phyloP scores from a whole-genome alignment of 2,888 invertebrate genomes.

The Pristionchus exspectatus region DNA sequence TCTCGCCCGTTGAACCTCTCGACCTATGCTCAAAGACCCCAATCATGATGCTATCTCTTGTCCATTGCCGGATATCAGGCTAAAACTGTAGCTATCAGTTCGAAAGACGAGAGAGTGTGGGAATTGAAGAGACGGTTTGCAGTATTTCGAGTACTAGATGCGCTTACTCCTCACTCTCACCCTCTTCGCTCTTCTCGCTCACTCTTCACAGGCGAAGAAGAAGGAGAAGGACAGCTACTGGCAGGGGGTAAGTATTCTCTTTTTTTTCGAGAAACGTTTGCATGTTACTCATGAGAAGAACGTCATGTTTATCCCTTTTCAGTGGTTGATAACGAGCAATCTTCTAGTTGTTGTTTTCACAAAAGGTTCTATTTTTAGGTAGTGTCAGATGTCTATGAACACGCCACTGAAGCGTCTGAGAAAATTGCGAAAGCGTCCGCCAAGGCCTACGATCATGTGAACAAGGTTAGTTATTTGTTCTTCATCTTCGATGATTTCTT shows the following conservation, averaged over 20 bases:
- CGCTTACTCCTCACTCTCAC: neutral
- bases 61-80: too few species aligned
- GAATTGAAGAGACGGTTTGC: too few species aligned
- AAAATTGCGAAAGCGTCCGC: neutral
- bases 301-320: too few species aligned
- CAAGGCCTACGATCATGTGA: neutral
- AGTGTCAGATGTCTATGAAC: neutral
- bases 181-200: neutral
- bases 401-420: neutral
- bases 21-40: too few species aligned
- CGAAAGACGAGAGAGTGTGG: too few species aligned
- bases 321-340: neutral
- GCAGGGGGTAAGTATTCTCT: neutral
- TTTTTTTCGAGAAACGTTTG: neutral
- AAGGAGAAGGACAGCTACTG: slow-evolving; percentile 3
- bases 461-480: neutral
- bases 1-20: too few species aligned
- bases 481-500: too few species aligned
- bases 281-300: too few species aligned
- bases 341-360: neutral
- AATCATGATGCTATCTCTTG: neutral
- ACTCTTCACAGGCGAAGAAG: neutral
- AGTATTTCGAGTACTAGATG: neutral
- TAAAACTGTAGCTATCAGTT: too few species aligned
- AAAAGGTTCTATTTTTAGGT: neutral